Conservation (phyloP, 2,888 invertebrate genomes). For the Geophilus truncorum region DNA sequence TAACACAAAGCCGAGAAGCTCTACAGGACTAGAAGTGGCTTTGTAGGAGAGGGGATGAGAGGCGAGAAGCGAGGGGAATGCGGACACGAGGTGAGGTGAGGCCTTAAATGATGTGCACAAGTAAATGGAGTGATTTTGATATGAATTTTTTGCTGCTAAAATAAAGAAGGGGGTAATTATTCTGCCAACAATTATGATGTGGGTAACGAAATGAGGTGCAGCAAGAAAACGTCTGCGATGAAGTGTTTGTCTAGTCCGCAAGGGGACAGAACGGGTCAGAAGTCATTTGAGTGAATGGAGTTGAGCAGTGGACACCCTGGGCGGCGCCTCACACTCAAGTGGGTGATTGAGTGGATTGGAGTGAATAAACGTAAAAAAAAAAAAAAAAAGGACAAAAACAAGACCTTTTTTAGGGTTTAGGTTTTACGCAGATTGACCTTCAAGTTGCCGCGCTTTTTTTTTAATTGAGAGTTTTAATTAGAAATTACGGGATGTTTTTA, state of each 20-base stretch:
- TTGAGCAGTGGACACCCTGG: slow-evolving; percentile 17
- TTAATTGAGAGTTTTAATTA: not conserved
- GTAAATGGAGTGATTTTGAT: slow-evolving; percentile 13
- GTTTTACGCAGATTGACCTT: not conserved
- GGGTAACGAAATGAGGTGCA: slow-evolving; percentile 18
- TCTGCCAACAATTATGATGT: not conserved
- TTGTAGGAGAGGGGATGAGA: not conserved
- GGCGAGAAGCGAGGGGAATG: not conserved
- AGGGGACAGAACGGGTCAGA: slow-evolving; percentile 25
- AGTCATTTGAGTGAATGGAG: not conserved
- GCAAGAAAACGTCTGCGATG: slow-evolving; percentile 1
- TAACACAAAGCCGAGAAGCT: slow-evolving; percentile 20
- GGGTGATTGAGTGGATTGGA: slow-evolving; percentile 20
- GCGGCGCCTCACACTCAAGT: slow-evolving; percentile 25
- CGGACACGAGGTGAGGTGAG: slow-evolving; percentile 14
- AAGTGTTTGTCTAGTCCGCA: slow-evolving; percentile 22
- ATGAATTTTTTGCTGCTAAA: not conserved
- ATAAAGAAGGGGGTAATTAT: slow-evolving; percentile 4
- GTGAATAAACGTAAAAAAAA: not conserved
- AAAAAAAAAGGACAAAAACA: not conserved
- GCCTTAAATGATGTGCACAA: slow-evolving; percentile 1
- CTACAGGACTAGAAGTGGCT: slow-evolving; percentile 1
- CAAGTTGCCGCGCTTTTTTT: not conserved
- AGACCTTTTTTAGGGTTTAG: not conserved
- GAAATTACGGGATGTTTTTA: not conserved